phyloP scores from a whole-genome alignment of 2,797 vertebrate species.

The Saguinus oedipus region DNA sequence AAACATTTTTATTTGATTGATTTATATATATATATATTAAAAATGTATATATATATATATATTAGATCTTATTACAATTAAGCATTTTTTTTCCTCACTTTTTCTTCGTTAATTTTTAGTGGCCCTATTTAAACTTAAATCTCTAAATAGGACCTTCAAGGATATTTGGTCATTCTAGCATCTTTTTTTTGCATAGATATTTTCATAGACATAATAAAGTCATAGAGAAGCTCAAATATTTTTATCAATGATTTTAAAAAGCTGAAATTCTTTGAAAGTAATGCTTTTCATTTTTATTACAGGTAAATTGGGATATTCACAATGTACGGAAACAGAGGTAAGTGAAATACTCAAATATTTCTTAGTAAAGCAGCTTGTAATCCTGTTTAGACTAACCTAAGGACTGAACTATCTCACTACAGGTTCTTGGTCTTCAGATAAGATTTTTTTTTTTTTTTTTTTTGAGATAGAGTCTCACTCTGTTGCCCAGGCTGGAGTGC shows the following conservation, averaged over 20 bases:
- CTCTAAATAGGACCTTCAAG: not conserved
- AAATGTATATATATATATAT: not conserved
- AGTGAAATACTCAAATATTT: conserved; percentile 73
- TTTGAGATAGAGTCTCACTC: too few relatives aligned
- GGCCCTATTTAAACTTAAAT: not conserved
- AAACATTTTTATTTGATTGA: not conserved
- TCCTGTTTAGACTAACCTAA: not conserved
- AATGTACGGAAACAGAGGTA: conserved; percentile 87
- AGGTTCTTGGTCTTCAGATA: conserved; percentile 20
- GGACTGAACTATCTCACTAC: not conserved
- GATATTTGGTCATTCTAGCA: not conserved
- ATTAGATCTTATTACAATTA: not conserved
- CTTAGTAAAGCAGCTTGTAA: not conserved
- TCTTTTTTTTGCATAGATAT: conserved; percentile 16
- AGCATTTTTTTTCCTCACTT: not conserved
- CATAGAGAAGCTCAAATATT: not conserved
- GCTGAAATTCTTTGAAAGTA: conserved; percentile 60
- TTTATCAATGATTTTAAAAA: not conserved
- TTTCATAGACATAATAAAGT: not conserved
- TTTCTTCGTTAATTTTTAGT: not conserved
- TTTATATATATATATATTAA: not conserved
- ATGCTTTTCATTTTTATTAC: conserved; percentile 77
- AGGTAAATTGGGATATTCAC: conserved; percentile 81
- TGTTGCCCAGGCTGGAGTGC: too few relatives aligned
- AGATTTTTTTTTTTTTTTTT: not conserved